Conservation (phyloP, 1,140 invertebrate genomes). For the Phocides pigmalion region DNA sequence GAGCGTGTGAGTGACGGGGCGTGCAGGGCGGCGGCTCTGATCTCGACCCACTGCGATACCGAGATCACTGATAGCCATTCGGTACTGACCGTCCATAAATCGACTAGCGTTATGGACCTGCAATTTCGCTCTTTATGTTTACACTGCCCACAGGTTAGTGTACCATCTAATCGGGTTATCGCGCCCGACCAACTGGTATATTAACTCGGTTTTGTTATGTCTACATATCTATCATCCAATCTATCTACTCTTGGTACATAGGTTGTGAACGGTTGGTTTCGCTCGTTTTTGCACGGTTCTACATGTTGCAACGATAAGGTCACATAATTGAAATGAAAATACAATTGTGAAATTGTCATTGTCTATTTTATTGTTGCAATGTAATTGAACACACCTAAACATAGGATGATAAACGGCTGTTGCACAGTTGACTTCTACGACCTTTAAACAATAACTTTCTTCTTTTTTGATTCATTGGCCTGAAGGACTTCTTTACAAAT, state of each 20-base stretch:
- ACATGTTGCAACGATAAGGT: slow-evolving; percentile 19
- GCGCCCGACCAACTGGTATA: slow-evolving; percentile 13
- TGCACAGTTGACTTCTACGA: slow-evolving; percentile 27
- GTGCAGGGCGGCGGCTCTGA: slow-evolving; percentile 67
- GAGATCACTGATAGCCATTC: slow-evolving; percentile 57
- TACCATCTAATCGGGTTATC: slow-evolving; percentile 74
- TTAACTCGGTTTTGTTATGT: slow-evolving; percentile 10
- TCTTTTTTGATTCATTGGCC: not conserved
- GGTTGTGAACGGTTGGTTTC: slow-evolving; percentile 13
- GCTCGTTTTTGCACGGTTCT: slow-evolving; percentile 17
- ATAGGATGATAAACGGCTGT: slow-evolving; percentile 27
- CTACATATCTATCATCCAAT: slow-evolving; percentile 28
- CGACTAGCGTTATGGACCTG: slow-evolving; percentile 72
- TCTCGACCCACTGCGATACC: slow-evolving; percentile 61
- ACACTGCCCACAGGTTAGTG: slow-evolving; percentile 58
- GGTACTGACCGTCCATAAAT: slow-evolving; percentile 67
- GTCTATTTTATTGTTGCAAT: slow-evolving; percentile 29
- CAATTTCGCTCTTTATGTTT: slow-evolving; percentile 68
- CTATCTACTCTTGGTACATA: slow-evolving; percentile 26
- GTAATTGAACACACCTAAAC: slow-evolving; percentile 31
- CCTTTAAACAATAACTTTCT: slow-evolving; percentile 19
- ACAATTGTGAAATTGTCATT: slow-evolving; percentile 28
- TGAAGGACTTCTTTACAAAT: slow-evolving; percentile 12
- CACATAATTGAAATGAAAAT: slow-evolving; percentile 24
- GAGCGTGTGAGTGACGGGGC: slow-evolving; percentile 70